Evolutionary conservation across 2,113 vertebrate species (phyloP).

Genomic region (Gavialis gangeticus): DNA sequence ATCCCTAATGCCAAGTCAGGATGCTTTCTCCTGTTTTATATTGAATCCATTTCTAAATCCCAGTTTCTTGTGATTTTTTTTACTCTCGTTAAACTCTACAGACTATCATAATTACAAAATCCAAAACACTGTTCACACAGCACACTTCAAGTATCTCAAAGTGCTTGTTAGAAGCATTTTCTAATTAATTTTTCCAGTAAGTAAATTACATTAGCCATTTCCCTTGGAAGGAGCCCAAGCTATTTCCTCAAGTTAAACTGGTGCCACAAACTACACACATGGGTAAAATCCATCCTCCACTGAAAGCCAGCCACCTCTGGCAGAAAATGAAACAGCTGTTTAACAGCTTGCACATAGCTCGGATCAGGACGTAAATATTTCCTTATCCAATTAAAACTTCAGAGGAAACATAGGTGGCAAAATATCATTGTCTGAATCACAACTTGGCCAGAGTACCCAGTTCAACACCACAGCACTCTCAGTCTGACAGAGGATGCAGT

Average conservation of each 20-base stretch:
- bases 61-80: not conserved
- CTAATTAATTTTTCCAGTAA: not conserved
- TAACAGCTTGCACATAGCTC: not conserved
- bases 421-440: not conserved
- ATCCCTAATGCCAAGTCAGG: not conserved
- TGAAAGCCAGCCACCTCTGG: not conserved
- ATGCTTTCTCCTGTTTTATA: not conserved
- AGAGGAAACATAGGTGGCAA: not conserved
- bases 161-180: not conserved
- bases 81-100: not conserved
- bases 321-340: not conserved
- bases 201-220: not conserved
- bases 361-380: not conserved
- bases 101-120: not conserved
- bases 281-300: not conserved
- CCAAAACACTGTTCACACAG: not conserved
- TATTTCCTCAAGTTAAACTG: not conserved
- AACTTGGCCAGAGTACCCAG: not conserved
- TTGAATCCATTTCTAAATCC: not conserved
- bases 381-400: not conserved
- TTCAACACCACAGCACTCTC: not conserved
- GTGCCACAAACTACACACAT: rapidly evolving
- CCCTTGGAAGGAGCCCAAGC: not conserved
- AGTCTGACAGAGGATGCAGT: not conserved
- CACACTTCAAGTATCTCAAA: not conserved